These are phyloP conservation scores for Lathamus discolor DNA, from an alignment of 2,113 vertebrate genomes.

Conservation along the genomic window DNA sequence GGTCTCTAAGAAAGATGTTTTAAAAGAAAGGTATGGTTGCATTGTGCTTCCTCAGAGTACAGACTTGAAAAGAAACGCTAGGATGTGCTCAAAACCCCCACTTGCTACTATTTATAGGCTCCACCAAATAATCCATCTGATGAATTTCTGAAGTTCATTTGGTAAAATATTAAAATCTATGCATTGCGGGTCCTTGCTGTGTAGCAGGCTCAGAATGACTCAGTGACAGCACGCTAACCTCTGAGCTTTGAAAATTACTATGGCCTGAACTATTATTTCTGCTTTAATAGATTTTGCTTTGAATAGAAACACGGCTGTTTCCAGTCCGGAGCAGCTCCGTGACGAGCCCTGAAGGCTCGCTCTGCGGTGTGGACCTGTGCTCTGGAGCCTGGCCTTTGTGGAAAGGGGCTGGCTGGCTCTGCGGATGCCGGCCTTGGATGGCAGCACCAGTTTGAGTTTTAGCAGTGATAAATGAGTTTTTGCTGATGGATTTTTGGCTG, in stretches of 20 bases:
- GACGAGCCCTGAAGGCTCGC: fast-evolving
- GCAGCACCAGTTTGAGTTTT: neutral
- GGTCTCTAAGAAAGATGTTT: neutral
- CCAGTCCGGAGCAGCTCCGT: neutral
- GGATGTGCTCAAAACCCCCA: neutral
- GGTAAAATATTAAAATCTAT: neutral
- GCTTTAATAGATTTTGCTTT: neutral
- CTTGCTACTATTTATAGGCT: neutral
- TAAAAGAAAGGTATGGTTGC: neutral
- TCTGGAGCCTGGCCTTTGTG: neutral
- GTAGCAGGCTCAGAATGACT: neutral
- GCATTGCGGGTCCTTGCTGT: fast-evolving
- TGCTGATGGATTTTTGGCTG: slow-evolving; percentile 14
- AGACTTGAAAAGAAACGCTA: neutral
- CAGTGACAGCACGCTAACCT: neutral
- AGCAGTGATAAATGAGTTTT: neutral
- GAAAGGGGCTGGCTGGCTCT: neutral
- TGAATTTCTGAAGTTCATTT: neutral
- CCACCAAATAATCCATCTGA: neutral
- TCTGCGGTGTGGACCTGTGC: fast-evolving
- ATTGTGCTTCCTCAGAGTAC: neutral
- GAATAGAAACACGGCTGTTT: neutral
- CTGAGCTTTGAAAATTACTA: neutral
- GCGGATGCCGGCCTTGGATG: fast-evolving
- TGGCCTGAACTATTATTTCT: neutral